phyloP scores from a whole-genome alignment of 2,113 vertebrate species.

The Vombatus ursinus region DNA sequence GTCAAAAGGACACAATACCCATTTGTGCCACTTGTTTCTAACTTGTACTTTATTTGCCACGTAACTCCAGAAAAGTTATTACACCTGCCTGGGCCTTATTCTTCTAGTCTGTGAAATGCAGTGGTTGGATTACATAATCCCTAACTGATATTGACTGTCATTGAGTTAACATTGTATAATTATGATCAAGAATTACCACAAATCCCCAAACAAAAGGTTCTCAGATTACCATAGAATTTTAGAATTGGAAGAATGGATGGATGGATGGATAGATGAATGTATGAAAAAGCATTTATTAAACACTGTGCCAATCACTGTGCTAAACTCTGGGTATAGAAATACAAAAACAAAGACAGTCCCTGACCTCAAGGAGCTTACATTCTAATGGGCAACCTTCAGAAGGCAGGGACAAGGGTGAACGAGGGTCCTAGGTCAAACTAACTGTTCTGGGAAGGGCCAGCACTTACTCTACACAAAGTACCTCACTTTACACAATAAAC shows the following conservation, averaged over 20 bases:
- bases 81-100: not conserved
- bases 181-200: not conserved
- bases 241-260: not conserved
- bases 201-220: not conserved
- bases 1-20: not conserved
- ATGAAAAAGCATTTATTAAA: not conserved
- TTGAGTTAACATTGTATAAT: not conserved
- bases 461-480: not conserved
- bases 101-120: not conserved
- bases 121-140: not conserved
- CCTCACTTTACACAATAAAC: not conserved
- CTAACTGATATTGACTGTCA: not conserved
- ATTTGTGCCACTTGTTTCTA: not conserved
- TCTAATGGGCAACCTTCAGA: not conserved
- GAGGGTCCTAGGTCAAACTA: not conserved
- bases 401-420: not conserved
- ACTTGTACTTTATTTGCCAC: not conserved
- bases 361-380: not conserved
- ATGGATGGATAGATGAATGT: not conserved
- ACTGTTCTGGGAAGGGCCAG: not conserved
- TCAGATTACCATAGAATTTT: not conserved
- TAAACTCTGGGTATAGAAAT: not conserved
- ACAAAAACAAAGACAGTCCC: not conserved
- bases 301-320: not conserved
- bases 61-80: not conserved